These are phyloP conservation scores for Muscicapa adusta DNA, from an alignment of 2,113 vertebrate genomes.

Conservation along the genomic window DNA sequence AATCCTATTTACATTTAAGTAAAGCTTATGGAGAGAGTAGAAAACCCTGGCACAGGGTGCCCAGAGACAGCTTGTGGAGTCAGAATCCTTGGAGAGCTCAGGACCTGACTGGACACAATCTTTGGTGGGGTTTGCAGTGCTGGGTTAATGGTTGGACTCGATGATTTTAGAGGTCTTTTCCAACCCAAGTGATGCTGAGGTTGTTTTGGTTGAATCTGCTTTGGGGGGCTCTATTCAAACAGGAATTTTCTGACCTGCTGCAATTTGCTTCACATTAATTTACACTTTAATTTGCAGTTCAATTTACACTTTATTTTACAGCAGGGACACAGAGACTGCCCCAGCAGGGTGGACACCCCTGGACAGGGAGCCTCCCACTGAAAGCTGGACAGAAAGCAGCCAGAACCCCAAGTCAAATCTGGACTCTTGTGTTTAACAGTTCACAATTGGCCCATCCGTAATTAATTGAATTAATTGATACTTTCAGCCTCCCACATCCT, in stretches of 20 bases:
- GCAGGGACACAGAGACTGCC: background rate
- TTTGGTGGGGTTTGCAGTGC: background rate
- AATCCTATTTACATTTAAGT: background rate
- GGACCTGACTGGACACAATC: background rate
- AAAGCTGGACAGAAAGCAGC: background rate
- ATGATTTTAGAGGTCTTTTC: background rate
- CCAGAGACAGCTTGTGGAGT: background rate
- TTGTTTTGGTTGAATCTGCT: background rate
- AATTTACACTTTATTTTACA: background rate
- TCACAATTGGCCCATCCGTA: background rate
- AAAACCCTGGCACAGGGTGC: background rate
- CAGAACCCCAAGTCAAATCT: background rate
- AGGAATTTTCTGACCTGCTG: background rate
- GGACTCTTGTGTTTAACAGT: background rate
- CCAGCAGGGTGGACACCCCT: background rate
- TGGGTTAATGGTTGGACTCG: background rate
- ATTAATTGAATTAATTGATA: conserved; percentile 22
- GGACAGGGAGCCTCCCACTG: background rate
- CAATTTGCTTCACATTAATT: background rate
- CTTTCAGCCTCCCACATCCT: conserved; percentile 9
- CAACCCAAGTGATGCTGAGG: background rate
- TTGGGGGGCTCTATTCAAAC: background rate
- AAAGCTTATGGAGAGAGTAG: fast-evolving
- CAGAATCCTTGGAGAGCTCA: background rate
- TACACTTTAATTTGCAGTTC: background rate